phyloP scores from a whole-genome alignment of 2,113 vertebrate species.

The Pachypanchax playfairii region DNA sequence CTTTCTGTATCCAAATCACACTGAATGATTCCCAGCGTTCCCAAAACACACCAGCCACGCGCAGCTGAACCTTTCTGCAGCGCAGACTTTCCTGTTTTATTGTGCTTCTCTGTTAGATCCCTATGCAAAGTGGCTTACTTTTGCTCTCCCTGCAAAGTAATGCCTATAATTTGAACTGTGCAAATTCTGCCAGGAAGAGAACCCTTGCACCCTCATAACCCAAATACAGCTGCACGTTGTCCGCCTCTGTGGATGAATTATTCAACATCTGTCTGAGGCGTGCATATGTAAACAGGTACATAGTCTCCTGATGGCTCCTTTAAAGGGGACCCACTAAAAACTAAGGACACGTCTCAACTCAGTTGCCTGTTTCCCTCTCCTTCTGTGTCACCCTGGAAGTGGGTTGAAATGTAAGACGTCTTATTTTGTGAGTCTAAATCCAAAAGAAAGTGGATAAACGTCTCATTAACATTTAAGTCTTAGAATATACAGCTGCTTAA shows the following conservation, averaged over 20 bases:
- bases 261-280: slow-evolving; percentile 76
- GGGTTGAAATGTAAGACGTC: slow-evolving; percentile 30
- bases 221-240: slow-evolving; percentile 76
- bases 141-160: slow-evolving; percentile 65
- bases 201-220: slow-evolving; percentile 67
- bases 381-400: slow-evolving; percentile 30
- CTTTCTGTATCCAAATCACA: not conserved
- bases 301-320: slow-evolving; percentile 56
- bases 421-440: not conserved
- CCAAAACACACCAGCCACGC: slow-evolving; percentile 9
- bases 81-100: slow-evolving; percentile 37
- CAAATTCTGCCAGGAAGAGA: slow-evolving; percentile 50
- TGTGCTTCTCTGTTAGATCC: slow-evolving; percentile 48
- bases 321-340: slow-evolving; percentile 39
- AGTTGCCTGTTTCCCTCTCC: slow-evolving; percentile 15
- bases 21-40: not conserved
- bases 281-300: slow-evolving; percentile 74
- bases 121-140: slow-evolving; percentile 73
- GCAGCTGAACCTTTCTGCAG: slow-evolving; percentile 28
- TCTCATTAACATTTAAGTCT: no score
- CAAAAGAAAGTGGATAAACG: no score
- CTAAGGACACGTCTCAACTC: slow-evolving; percentile 50
- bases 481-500: slow-evolving; percentile 26
- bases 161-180: slow-evolving; percentile 58
- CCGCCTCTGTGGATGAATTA: slow-evolving; percentile 72